Base-by-base conservation (phyloP, 2,113 vertebrate species). In the Acanthochromis polyacanthus region DNA sequence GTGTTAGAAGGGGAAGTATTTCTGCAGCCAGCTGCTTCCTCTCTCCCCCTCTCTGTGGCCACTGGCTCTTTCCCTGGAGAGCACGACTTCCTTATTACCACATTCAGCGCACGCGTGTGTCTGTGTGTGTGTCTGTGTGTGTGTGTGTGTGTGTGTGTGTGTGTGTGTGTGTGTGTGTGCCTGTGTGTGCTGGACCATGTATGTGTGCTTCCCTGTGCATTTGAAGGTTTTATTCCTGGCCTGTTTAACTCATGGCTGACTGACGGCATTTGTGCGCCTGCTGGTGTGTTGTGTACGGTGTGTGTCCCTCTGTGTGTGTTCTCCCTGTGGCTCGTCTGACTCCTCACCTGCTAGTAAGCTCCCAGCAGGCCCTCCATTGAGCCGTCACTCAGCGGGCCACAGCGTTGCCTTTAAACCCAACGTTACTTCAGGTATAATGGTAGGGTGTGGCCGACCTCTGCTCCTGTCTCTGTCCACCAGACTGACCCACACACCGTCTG, bases 21-120 rank as follows among this genome's bases (percentile, higher is more conserved):
- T 73, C 76, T 88, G 72, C 89, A 85, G 75, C 88, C 89, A 92
- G 89, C 87, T 92, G 89, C 88, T 91, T 89, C 90, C 87, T 87
- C 78, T 86, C 67, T 46, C 68, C 57, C 62, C 74, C 86, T 88
- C 63, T 75, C 73, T 77, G 84, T 77, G 84, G 77, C 82, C 79
- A 72, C 70, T 82, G 83, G 82, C 72, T 75, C 38, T 10, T 36
- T 90, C 89, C 85, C 85, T 79, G 30, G 69, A 86, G 88, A 82
- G 22, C 62, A 64, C 2, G n/a, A 59, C 83, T 78, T 77, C 72
- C 80, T 90, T 90, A 85, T 85, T 72, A 87, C 81, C 74, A 69
- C 84, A 69, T 67, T 63, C 71, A 79, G 75, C 67, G 22, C n/a
- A n/a, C n/a, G n/a, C n/a, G n/a, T 80, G 2, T 73, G 62, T 76